These are phyloP conservation scores for Axis porcinus DNA, from an alignment of 2,113 vertebrate species.

Conservation along the genomic window DNA sequence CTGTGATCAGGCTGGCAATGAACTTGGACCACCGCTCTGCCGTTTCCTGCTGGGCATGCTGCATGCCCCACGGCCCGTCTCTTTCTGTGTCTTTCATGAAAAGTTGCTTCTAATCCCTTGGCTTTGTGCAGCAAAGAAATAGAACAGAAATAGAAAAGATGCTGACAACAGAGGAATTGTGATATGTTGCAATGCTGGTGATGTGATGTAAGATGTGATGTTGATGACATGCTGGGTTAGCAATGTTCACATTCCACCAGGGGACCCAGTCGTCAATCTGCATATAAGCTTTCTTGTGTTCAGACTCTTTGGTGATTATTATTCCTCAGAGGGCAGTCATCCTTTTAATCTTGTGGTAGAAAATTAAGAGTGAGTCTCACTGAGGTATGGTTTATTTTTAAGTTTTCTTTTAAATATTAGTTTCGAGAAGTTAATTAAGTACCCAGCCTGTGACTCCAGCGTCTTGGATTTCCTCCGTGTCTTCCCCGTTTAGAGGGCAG, in stretches of 20 bases:
- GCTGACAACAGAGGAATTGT: neutral
- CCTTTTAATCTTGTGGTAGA: constrained; percentile 73
- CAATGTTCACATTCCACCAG: neutral
- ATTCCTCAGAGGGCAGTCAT: constrained; percentile 26
- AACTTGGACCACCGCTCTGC: neutral
- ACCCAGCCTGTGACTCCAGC: constrained; percentile 46
- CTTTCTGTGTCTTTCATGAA: neutral
- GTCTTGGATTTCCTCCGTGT: neutral
- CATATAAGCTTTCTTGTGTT: neutral
- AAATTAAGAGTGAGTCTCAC: constrained; percentile 70
- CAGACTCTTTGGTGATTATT: neutral
- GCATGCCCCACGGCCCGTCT: neutral
- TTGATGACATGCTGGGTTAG: neutral
- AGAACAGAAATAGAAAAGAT: neutral
- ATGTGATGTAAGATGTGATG: neutral
- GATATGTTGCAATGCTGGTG: neutral
- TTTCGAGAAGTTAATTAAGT: constrained; percentile 64
- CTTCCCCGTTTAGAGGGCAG: neutral
- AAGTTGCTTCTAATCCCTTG: neutral
- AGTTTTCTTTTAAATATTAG: constrained; percentile 60
- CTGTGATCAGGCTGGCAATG: neutral
- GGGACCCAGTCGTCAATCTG: neutral
- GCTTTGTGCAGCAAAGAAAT: neutral
- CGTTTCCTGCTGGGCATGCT: neutral
- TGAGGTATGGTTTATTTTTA: constrained; percentile 33